Evolutionary conservation across 1,140 invertebrate genomes (phyloP).

Genomic region (Philotrypesis tridentata): DNA sequence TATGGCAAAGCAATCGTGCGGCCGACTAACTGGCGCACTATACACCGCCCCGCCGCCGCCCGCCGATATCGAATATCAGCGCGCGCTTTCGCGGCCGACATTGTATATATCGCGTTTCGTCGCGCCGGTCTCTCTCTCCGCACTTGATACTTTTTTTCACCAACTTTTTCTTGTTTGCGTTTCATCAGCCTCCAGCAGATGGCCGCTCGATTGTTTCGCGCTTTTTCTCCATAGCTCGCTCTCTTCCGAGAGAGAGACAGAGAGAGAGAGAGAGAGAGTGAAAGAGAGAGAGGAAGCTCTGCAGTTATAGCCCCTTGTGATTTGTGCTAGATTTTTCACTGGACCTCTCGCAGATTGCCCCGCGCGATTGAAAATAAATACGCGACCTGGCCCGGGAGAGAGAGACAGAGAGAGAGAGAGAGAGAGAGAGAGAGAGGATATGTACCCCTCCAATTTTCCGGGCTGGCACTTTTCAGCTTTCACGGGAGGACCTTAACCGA

Average conservation of each 20-base stretch:
- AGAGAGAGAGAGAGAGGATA: no score
- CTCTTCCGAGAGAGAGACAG: no score
- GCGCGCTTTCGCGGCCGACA: background rate
- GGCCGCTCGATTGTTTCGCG: constrained; percentile 13
- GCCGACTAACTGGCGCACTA: background rate
- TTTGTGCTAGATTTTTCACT: background rate
- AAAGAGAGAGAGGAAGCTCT: no score
- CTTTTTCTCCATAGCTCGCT: background rate
- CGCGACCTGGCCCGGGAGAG: no score
- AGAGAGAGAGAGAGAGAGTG: no score
- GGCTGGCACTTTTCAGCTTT: no score
- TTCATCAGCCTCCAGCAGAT: constrained; percentile 12
- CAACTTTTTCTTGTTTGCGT: constrained; percentile 19
- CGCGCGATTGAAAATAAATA: background rate
- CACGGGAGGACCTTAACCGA: no score
- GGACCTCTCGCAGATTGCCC: background rate
- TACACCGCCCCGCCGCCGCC: background rate
- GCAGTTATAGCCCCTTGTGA: no score
- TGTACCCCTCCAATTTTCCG: no score
- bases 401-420: no score
- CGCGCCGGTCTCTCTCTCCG: background rate
- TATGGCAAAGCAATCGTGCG: constrained; percentile 51
- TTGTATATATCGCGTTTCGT: constrained; percentile 19
- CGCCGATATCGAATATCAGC: constrained; percentile 34
- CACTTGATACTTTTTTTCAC: constrained; percentile 28